Base-by-base conservation (phyloP, 1,140 invertebrate species). In the Tetramorium parvispinum region DNA sequence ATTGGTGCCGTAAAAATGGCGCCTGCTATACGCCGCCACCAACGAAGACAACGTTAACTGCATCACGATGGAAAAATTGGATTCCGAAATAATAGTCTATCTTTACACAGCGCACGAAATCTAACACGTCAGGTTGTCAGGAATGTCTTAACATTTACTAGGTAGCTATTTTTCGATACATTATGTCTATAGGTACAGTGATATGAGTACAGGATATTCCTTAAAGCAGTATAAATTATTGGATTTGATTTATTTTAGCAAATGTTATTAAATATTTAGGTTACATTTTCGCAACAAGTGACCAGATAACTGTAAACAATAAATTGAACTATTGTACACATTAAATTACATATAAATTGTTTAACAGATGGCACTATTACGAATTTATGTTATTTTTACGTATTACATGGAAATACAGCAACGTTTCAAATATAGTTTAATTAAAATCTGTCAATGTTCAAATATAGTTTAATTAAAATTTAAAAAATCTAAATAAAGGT, bases 31-130 rank as follows among this genome's bases (percentile, higher is more conserved):
- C 8, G 55, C 55, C 55, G 21, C 11, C 8, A 21, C 46, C 70
- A 32, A 46, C 49, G 27, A 79, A 85, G 61, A 70, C 43, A 57
- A 11, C 61, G 65, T 57, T 77, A 77, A 37, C 55, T 27, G 27
- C 21, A 61, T 18, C 16, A 53, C 21, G 46, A 46, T 46, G n/a
- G 57, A 40, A 63, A 63, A 85, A 85, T 85, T n/a, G 18, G 61
- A 63, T 83, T 78, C 66, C 24, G 37, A 10, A 71, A 82, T 82
- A 71, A 82, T 82, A 51, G 37, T 71, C 7, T 21, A 68, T 82
- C 24, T 81, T 81, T 70, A 21, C 75, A 53, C 10, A 46, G 63
- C 13, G 32, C 13, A 46, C 27, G 27, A 51, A 79, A 51, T 13
- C 11, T 37, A 37, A 11, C 16, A 24, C 4, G 24, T 49, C 5